A percentile compares a stretch with the other conserved stretches of the same genome.
phyloP scores from a whole-genome alignment of 2,113 vertebrate genomes.

The Passer domesticus region DNA sequence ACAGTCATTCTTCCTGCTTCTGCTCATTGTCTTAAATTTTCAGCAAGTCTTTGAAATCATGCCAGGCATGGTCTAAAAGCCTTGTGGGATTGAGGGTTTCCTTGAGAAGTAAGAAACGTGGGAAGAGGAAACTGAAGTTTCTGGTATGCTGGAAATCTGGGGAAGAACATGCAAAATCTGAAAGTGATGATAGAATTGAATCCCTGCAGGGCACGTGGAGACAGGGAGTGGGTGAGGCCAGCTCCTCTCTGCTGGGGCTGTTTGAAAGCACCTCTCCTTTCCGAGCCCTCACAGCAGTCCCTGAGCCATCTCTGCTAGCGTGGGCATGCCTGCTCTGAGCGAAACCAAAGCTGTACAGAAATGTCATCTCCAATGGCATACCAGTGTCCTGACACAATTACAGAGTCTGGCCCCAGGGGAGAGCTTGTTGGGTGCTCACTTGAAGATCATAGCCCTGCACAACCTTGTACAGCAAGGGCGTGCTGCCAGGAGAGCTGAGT shows the following conservation, averaged over 20 bases:
- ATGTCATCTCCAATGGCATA: rapidly evolving
- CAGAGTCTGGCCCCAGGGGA: not conserved
- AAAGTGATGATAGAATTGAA: not conserved
- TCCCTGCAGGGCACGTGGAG: not conserved
- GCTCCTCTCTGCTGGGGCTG: not conserved
- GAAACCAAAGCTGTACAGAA: not conserved
- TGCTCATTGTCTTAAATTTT: not conserved
- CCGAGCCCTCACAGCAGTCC: not conserved
- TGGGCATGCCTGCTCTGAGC: not conserved
- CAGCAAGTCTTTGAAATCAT: not conserved
- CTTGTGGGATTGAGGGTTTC: not conserved
- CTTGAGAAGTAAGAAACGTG: not conserved
- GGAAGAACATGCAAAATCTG: not conserved
- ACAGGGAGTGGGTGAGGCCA: not conserved
- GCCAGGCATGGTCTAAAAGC: not conserved
- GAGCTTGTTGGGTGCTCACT: not conserved
- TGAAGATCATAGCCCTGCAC: rapidly evolving
- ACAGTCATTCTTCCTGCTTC: not conserved
- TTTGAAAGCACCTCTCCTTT: not conserved
- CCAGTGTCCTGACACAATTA: not conserved
- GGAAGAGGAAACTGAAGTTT: not conserved
- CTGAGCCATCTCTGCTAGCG: not conserved
- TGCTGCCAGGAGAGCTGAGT: not conserved
- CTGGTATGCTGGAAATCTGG: not conserved
- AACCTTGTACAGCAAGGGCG: not conserved